Evolutionary conservation across 2,113 vertebrate genomes (phyloP).

Genomic region (Dasyprocta punctata): DNA sequence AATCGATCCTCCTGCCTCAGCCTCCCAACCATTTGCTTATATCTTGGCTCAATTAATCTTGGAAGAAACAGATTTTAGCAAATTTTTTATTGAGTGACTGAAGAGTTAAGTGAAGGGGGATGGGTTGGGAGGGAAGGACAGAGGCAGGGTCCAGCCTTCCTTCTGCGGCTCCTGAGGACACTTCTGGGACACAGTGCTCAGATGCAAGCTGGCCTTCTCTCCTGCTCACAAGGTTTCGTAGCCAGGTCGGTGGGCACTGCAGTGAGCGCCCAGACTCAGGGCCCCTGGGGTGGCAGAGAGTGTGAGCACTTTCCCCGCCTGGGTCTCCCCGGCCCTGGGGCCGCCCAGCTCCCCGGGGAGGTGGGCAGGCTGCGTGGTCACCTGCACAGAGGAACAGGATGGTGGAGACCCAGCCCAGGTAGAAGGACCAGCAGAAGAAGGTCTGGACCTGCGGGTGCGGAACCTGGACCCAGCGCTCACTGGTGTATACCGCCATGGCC

Average conservation of each 20-base stretch:
- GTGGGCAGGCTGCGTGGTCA: not conserved
- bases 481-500: constrained; percentile 64
- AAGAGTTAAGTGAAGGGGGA: not conserved
- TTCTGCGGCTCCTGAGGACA: accelerated
- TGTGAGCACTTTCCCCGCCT: not conserved
- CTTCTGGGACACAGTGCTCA: accelerated
- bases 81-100: constrained; percentile 11
- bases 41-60: not conserved
- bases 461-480: not conserved
- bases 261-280: constrained; percentile 52
- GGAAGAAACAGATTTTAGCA: not conserved
- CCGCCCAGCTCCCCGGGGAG: not conserved
- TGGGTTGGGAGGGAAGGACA: not conserved
- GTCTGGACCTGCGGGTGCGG: not conserved
- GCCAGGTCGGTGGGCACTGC: not conserved
- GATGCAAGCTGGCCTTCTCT: not conserved
- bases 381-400: constrained; percentile 45
- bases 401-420: constrained; percentile 72
- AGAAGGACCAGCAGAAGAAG: constrained; percentile 78
- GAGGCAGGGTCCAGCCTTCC: not conserved
- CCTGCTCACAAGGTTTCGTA: constrained; percentile 44
- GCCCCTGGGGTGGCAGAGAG: constrained; percentile 42
- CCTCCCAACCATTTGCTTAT: not conserved
- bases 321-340: not conserved
- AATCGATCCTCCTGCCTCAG: not conserved